These are phyloP conservation scores for Tromatobia lineatoria DNA, from an alignment of 2,888 invertebrate genomes.

Conservation along the genomic window DNA sequence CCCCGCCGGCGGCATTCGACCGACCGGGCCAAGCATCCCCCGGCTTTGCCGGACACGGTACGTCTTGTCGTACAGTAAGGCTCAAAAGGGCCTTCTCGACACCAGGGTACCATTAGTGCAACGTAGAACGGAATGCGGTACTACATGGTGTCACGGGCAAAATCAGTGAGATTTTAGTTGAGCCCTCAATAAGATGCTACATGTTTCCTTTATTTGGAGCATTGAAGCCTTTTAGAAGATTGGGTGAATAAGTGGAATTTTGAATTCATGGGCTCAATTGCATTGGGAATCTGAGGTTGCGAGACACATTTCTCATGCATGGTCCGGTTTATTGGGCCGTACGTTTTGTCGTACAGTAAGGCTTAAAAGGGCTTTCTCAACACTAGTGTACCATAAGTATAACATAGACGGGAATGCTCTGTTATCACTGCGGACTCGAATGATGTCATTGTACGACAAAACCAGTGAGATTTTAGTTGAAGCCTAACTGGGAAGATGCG, in stretches of 20 bases:
- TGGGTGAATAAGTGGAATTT: too few relatives aligned
- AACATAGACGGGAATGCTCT: background rate
- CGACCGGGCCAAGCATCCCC: slow-evolving; percentile 70
- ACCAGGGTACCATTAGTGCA: slow-evolving; percentile 1
- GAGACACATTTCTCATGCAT: slow-evolving; percentile 6
- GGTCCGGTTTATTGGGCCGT: slow-evolving; percentile 3
- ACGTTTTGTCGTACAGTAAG: slow-evolving; percentile 74
- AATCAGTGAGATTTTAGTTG: too few relatives aligned
- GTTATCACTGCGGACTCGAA: background rate
- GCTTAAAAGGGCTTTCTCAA: slow-evolving; percentile 69
- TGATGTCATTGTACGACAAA: background rate
- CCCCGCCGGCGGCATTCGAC: slow-evolving; percentile 84
- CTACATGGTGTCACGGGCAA: too few relatives aligned
- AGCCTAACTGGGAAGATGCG: background rate
- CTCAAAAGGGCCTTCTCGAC: slow-evolving; percentile 70
- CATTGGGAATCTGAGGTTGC: slow-evolving; percentile 24
- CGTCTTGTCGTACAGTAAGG: slow-evolving; percentile 74
- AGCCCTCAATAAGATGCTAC: too few relatives aligned
- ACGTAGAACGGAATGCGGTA: too few relatives aligned
- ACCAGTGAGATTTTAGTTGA: slow-evolving; percentile 2
- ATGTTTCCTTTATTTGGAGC: too few relatives aligned
- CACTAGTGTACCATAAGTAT: background rate
- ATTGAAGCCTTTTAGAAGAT: too few relatives aligned
- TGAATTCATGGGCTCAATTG: slow-evolving; percentile 51
- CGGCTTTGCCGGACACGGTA: slow-evolving; percentile 68